These are phyloP conservation scores for Lumbricus terrestris DNA, from an alignment of 2,888 invertebrate species.

Conservation along the genomic window DNA sequence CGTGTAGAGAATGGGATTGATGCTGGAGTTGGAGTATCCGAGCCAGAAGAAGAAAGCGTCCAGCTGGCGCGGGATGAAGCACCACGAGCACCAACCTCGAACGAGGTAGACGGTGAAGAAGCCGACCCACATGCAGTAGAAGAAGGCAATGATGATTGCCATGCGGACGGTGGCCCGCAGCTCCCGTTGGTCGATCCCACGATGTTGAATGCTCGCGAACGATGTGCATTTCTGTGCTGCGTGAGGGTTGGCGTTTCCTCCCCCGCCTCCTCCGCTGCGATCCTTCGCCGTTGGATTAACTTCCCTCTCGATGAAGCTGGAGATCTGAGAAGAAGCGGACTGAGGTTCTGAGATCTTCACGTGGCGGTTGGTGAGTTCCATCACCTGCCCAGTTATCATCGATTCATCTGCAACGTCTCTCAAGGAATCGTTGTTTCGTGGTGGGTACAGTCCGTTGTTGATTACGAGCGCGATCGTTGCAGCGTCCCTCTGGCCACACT, in stretches of 20 bases:
- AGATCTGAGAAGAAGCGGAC: neutral
- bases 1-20: slow-evolving; percentile 58
- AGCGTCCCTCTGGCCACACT: neutral
- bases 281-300: neutral
- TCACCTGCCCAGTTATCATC: neutral
- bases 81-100: slow-evolving; percentile 46
- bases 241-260: neutral
- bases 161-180: slow-evolving; percentile 58
- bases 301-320: neutral
- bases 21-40: slow-evolving; percentile 57
- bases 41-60: slow-evolving; percentile 57
- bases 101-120: slow-evolving; percentile 58
- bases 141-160: slow-evolving; percentile 58
- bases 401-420: neutral
- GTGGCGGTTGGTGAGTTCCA: neutral
- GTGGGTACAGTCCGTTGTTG: neutral
- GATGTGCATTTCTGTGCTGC: neutral
- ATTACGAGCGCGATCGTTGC: neutral
- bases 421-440: neutral
- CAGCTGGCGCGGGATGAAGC: slow-evolving; percentile 48
- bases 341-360: neutral
- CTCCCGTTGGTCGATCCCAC: slow-evolving; percentile 48
- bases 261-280: neutral
- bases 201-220: neutral
- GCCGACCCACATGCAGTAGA: slow-evolving; percentile 59